phyloP scores from a whole-genome alignment of 2,888 invertebrate genomes.

The Chalcosyrphus nemorum region DNA sequence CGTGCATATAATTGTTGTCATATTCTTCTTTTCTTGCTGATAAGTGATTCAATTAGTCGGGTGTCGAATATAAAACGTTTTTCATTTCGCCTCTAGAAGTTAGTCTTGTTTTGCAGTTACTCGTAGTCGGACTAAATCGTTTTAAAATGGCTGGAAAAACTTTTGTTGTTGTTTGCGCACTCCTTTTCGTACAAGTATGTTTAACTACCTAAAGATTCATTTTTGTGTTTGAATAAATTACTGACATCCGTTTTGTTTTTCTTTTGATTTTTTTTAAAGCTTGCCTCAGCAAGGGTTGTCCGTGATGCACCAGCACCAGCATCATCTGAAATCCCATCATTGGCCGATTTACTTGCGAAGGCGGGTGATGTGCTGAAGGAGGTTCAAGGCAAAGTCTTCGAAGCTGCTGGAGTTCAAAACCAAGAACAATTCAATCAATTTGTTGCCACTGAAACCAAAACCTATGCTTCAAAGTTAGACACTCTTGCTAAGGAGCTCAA shows the following conservation, averaged over 20 bases:
- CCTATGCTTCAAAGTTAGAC: conserved; percentile 25
- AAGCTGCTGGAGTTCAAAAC: conserved; percentile 50
- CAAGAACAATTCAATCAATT: conserved; percentile 47
- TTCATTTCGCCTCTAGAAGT: conserved; percentile 38
- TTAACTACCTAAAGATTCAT: not conserved
- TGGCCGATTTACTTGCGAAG: conserved; percentile 37
- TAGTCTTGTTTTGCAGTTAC: conserved; percentile 65
- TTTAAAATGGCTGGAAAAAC: conserved; percentile 64
- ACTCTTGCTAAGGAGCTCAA: conserved; percentile 35
- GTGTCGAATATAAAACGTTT: conserved; percentile 65
- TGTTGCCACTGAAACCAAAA: conserved; percentile 27
- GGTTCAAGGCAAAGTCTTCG: conserved; percentile 34
- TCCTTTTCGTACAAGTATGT: conserved; percentile 64
- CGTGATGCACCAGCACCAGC: conserved; percentile 57
- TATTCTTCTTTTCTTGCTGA: conserved; percentile 49
- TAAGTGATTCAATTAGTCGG: conserved; percentile 63
- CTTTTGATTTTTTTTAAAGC: too few species aligned
- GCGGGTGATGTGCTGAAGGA: conserved; percentile 30
- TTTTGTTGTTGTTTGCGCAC: conserved; percentile 49
- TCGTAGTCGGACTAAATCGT: conserved; percentile 44
- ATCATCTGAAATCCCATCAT: not conserved
- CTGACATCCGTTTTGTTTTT: conserved; percentile 8
- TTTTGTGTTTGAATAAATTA: not conserved
- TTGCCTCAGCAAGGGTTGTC: conserved; percentile 55
- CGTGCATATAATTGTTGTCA: conserved; percentile 52